A percentile compares a stretch with the other conserved stretches of the same genome.
Evolutionary conservation across 1,140 invertebrate genomes (phyloP).

Genomic region (Drosophila ogumai): DNA sequence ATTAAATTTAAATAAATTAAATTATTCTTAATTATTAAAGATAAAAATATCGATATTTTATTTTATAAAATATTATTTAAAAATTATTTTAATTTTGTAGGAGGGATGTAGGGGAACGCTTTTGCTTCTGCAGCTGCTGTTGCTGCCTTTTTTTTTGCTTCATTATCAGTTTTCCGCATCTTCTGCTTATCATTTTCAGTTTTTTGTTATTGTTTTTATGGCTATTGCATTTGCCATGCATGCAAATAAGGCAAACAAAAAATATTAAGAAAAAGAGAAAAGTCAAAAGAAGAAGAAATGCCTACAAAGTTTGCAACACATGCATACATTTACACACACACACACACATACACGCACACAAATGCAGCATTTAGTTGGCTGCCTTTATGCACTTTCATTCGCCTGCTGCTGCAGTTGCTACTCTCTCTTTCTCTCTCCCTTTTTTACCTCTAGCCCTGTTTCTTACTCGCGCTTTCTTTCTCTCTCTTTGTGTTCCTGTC

Average conservation of each 20-base stretch:
- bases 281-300: constrained; percentile 29
- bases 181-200: constrained; percentile 60
- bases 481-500: constrained; percentile 3
- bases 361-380: constrained; percentile 30
- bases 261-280: constrained; percentile 3
- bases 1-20: neutral
- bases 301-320: constrained; percentile 35
- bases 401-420: constrained; percentile 18
- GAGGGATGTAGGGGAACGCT: neutral
- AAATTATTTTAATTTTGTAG: neutral
- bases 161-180: constrained; percentile 57
- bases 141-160: neutral
- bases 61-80: too few relatives aligned
- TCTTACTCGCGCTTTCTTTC: constrained; percentile 9
- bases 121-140: constrained; percentile 1
- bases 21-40: too few relatives aligned
- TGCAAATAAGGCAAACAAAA: constrained; percentile 32
- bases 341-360: constrained; percentile 22
- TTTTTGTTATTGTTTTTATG: constrained; percentile 25
- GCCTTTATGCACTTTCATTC: constrained; percentile 66
- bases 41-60: too few relatives aligned
- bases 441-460: constrained; percentile 11
- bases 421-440: constrained; percentile 6
- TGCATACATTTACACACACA: neutral
- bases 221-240: constrained; percentile 37